These are phyloP conservation scores for Vanessa tameamea DNA, from an alignment of 1,140 invertebrate genomes.

Conservation along the genomic window DNA sequence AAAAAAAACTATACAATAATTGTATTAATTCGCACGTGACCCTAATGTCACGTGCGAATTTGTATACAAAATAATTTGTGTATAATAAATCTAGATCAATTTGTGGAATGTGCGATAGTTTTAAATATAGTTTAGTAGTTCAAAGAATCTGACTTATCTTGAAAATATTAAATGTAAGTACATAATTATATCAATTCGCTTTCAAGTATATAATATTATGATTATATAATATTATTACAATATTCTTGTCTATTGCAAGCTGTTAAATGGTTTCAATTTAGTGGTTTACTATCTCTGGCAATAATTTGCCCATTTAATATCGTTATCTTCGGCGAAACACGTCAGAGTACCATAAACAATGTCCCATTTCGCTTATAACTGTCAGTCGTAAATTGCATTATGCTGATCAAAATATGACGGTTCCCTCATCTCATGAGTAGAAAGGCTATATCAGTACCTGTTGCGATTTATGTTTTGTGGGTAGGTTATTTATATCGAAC, in stretches of 20 bases:
- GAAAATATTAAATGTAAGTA: too few species aligned
- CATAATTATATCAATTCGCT: too few species aligned
- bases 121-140: too few species aligned
- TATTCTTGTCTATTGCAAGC: neutral
- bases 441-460: neutral
- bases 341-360: conserved; percentile 2
- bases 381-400: neutral
- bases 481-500: neutral
- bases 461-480: neutral
- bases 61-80: too few species aligned
- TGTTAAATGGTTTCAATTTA: neutral
- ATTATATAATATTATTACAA: too few species aligned
- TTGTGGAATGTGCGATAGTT: too few species aligned
- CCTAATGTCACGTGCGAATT: too few species aligned
- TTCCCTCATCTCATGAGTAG: neutral
- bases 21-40: too few species aligned
- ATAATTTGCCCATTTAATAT: conserved; percentile 1
- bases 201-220: too few species aligned
- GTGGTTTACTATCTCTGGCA: neutral
- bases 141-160: too few species aligned
- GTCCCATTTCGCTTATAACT: neutral
- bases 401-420: neutral
- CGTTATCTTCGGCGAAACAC: conserved; percentile 1
- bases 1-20: too few species aligned
- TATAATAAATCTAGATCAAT: too few species aligned